A percentile compares a stretch with the other conserved stretches of the same genome.
Conservation (phyloP, 2,797 vertebrate species). For the Craterocephalus amniculus region DNA sequence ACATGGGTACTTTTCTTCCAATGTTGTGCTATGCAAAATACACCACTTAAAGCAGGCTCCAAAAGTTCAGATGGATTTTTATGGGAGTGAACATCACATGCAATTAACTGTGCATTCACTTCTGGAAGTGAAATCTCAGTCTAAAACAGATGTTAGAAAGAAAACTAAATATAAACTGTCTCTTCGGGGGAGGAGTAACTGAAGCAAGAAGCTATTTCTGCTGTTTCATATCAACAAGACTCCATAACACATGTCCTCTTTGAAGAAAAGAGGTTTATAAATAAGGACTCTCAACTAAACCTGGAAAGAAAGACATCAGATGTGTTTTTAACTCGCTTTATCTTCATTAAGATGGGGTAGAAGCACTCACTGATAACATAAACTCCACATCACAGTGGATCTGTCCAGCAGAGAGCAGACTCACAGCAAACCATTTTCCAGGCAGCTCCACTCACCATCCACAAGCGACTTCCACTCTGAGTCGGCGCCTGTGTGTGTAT, state of each 20-base stretch:
- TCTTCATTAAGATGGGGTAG: slow-evolving; percentile 36
- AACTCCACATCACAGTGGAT: slow-evolving; percentile 40
- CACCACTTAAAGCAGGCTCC: slow-evolving; percentile 29
- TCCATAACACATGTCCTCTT: slow-evolving; percentile 15
- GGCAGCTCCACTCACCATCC: slow-evolving; percentile 26
- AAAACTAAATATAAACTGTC: slow-evolving; percentile 30
- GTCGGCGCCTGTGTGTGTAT: not conserved
- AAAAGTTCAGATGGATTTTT: slow-evolving; percentile 42
- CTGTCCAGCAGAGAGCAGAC: slow-evolving; percentile 73
- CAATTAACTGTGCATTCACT: slow-evolving; percentile 38
- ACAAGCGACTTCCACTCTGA: slow-evolving; percentile 40
- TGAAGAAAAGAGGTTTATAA: slow-evolving; percentile 17
- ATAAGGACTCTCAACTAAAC: slow-evolving; percentile 26
- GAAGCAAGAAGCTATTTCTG: slow-evolving; percentile 41
- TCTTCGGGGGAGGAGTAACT: slow-evolving; percentile 32
- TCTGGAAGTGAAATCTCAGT: slow-evolving; percentile 31
- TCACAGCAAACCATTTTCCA: slow-evolving; percentile 42
- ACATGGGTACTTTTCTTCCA: slow-evolving; percentile 23
- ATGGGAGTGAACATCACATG: slow-evolving; percentile 41
- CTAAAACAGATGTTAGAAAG: slow-evolving; percentile 41
- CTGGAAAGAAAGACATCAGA: not conserved
- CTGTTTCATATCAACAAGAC: slow-evolving; percentile 31
- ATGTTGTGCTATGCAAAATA: slow-evolving; percentile 41
- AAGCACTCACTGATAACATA: slow-evolving; percentile 20
- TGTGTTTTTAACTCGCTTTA: slow-evolving; percentile 2